These are phyloP conservation scores for Polyergus mexicanus DNA, from an alignment of 1,140 invertebrate genomes.

Conservation along the genomic window DNA sequence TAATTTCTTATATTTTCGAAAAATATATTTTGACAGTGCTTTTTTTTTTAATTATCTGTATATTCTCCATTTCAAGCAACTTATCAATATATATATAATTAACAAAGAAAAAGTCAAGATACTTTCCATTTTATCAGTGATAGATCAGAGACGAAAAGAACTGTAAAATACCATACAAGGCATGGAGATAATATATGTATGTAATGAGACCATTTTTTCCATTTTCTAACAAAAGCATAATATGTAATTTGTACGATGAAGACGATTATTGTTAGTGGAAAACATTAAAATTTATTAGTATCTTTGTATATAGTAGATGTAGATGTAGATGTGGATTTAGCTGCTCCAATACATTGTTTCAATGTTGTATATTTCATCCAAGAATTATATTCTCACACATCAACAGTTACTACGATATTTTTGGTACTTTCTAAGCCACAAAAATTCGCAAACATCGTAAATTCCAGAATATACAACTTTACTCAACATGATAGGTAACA, in stretches of 20 bases:
- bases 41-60: not conserved
- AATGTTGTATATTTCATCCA: not conserved
- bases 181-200: not conserved
- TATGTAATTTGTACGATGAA: too few species aligned
- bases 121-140: not conserved
- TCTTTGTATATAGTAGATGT: too few species aligned
- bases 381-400: not conserved
- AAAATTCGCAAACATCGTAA: conserved; percentile 34
- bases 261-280: not conserved
- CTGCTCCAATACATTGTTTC: conserved; percentile 7
- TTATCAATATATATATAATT: not conserved
- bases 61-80: not conserved
- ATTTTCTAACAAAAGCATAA: not conserved
- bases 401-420: not conserved
- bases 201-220: not conserved
- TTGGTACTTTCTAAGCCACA: not conserved
- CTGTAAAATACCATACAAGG: not conserved
- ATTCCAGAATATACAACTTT: conserved; percentile 8
- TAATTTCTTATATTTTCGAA: not conserved
- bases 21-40: not conserved
- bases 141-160: too few species aligned
- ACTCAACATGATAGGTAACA: conserved; percentile 23
- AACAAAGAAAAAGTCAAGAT: not conserved
- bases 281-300: not conserved
- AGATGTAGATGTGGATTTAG: too few species aligned